Percentiles rank a stretch among this genome's conserved stretches.
These are phyloP conservation scores for Sorex maritimensis DNA, from an alignment of 2,797 vertebrate genomes.

Conservation along the genomic window DNA sequence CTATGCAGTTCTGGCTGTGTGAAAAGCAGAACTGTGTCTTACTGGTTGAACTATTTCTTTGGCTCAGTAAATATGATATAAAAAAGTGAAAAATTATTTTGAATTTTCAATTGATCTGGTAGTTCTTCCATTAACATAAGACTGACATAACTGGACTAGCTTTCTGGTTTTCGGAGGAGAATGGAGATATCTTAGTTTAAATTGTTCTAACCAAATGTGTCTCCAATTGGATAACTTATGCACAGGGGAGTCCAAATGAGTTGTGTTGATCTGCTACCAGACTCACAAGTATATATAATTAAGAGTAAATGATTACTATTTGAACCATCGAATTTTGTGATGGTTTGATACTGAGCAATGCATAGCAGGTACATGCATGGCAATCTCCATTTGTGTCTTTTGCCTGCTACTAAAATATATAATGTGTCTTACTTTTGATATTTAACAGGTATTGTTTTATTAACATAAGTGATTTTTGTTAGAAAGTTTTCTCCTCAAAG, in stretches of 20 bases:
- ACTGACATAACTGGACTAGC: too few species aligned
- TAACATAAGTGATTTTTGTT: conserved; percentile 4
- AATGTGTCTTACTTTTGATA: neutral
- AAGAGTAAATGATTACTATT: conserved; percentile 9
- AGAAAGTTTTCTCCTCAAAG: conserved; percentile 47
- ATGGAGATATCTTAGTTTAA: too few species aligned
- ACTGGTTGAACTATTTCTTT: too few species aligned
- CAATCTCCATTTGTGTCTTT: conserved; percentile 20
- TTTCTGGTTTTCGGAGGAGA: too few species aligned
- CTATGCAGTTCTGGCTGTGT: too few species aligned
- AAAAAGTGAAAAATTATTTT: too few species aligned
- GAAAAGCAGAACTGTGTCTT: too few species aligned
- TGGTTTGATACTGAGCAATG: neutral
- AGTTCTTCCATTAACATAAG: too few species aligned
- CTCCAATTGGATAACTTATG: neutral
- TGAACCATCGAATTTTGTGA: neutral
- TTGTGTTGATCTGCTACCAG: neutral
- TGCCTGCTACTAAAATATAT: neutral
- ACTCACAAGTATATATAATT: neutral
- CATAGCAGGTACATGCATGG: conserved; percentile 29
- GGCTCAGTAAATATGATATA: too few species aligned
- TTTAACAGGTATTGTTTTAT: conserved; percentile 17
- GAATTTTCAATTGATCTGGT: too few species aligned
- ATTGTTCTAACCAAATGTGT: too few species aligned
- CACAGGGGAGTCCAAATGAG: neutral